phyloP scores from a whole-genome alignment of 2,113 vertebrate genomes.

The Chloebia gouldiae region DNA sequence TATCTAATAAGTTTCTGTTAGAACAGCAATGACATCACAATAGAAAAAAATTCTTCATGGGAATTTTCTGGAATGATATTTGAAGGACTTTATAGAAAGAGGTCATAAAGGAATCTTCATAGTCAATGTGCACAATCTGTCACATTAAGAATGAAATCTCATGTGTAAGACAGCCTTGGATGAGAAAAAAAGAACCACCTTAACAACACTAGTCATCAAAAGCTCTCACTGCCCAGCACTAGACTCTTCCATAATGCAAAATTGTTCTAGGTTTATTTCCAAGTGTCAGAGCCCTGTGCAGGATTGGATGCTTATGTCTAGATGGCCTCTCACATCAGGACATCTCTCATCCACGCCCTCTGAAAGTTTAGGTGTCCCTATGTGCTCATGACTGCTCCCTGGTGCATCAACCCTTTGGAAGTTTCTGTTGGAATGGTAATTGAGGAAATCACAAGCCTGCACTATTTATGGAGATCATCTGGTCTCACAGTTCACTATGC shows the following conservation, averaged over 20 bases:
- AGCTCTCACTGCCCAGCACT: not conserved
- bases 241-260: not conserved
- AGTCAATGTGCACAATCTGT: not conserved
- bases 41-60: not conserved
- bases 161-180: not conserved
- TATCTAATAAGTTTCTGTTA: not conserved
- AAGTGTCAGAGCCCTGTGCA: not conserved
- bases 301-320: not conserved
- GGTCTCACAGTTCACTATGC: constrained; percentile 22
- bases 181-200: not conserved
- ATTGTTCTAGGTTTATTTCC: not conserved
- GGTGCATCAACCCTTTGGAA: not conserved
- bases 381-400: not conserved
- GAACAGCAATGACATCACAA: not conserved
- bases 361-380: not conserved
- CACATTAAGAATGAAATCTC: not conserved
- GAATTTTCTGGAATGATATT: not conserved
- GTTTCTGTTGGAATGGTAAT: not conserved
- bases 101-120: not conserved
- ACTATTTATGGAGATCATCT: constrained; percentile 56
- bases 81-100: not conserved
- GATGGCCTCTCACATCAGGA: not conserved
- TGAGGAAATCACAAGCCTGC: constrained; percentile 6
- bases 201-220: not conserved
- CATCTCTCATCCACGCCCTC: not conserved